Evolutionary conservation across 2,888 invertebrate genomes (phyloP).

Genomic region (Drosophila eohydei): DNA sequence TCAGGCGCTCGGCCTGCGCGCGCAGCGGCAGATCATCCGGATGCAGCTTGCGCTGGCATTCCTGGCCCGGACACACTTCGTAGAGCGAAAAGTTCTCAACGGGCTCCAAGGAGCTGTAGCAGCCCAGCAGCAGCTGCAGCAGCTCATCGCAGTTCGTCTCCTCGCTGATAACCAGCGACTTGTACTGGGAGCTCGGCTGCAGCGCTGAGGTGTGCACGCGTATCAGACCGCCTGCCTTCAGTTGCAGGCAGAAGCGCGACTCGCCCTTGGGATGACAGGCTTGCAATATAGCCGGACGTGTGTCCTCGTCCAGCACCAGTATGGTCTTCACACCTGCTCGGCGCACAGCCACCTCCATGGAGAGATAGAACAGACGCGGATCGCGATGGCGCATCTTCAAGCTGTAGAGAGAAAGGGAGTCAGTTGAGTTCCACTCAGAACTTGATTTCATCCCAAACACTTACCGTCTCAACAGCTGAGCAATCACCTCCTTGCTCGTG

Average conservation of each 20-base stretch:
- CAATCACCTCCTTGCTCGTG: conserved; percentile 94
- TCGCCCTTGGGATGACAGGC: conserved; percentile 97
- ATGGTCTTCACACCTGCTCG: conserved; percentile 93
- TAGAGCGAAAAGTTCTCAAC: conserved; percentile 95
- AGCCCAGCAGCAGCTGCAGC: conserved; percentile 92
- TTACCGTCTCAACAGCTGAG: conserved; percentile 93
- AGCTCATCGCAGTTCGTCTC: conserved; percentile 95
- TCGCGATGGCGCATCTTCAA: conserved; percentile 95
- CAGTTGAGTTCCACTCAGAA: not conserved
- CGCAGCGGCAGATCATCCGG: conserved; percentile 93
- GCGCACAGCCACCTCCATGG: conserved; percentile 96
- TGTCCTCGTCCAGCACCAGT: conserved; percentile 93
- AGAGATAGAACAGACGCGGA: conserved; percentile 95
- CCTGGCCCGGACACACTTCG: conserved; percentile 92
- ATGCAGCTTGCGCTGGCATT: conserved; percentile 94
- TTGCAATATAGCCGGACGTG: conserved; percentile 95
- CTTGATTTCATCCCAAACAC: conserved; percentile 7
- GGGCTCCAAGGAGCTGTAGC: conserved; percentile 93
- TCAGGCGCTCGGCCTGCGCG: conserved; percentile 91
- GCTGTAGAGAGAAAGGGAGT: conserved; percentile 52
- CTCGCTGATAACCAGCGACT: conserved; percentile 94
- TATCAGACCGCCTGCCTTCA: conserved; percentile 95
- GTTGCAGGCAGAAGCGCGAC: conserved; percentile 95
- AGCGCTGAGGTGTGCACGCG: conserved; percentile 96
- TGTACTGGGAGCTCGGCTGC: conserved; percentile 96